Base-by-base conservation (phyloP, 2,797 vertebrate species). In the Pantherophis vulpinus region DNA sequence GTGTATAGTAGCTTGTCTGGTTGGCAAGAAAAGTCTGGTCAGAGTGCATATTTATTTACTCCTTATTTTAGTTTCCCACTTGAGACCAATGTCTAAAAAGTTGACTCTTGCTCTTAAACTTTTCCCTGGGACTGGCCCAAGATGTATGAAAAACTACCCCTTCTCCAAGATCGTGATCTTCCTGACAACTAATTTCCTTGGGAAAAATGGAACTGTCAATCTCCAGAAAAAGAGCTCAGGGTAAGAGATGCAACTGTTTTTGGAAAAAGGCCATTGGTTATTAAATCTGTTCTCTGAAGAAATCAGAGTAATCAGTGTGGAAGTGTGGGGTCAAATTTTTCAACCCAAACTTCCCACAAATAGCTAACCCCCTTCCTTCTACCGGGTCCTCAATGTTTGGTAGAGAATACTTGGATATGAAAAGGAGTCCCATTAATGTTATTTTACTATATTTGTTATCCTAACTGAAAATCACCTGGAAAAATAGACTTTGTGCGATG, bases 181-280 rank as follows among this genome's bases (percentile, higher is more conserved):
- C 29, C 23, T 83, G 54, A 88, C 37, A 88, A 59, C 51, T 94
- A 87, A 94, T 90, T 90, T 93, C 83, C 66, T 86, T 88, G 86
- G 56, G 83, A 93, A 90, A 29, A 94, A 93, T 90, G 83, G 14
- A 86, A 58, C 56, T 92, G 88, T 93, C 90, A 94, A 29, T 94
- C 51, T 92, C 90, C 51, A 86, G 51, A 91, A 79, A 61, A 79
- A 66, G 56, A 79, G 63, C 10, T 90, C 60, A 47, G 60, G 61
- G 27, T 58, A 87, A 89, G 56, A 79, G 32, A 37, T 37, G 5
- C 11, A 74, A 25, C 23, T 42, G 23, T 79, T 87, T 29, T 12
- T 90, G 83, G 90, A 79, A 93, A 90, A 63, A 23, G 23, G 37
- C 83, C 90, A 90, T 25, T 16, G 18, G 63, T 70, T 91, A 90